Conservation (phyloP, 92 coral and sea anemone genomes). For the Actinernus sp. region DNA sequence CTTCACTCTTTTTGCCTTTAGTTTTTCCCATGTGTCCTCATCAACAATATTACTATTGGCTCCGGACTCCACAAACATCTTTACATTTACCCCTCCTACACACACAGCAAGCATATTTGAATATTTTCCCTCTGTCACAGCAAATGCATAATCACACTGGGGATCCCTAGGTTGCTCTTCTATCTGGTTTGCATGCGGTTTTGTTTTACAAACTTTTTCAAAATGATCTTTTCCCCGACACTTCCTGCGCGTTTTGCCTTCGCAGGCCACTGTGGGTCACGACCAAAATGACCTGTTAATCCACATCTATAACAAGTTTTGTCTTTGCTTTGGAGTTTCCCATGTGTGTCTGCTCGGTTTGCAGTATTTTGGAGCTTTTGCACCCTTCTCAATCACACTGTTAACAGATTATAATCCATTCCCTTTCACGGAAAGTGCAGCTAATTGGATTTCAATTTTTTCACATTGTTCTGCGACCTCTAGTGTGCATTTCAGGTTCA, state of each 20-base stretch:
- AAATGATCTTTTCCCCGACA: conserved; percentile 44
- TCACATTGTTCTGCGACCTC: conserved; percentile 31
- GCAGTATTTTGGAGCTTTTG: neutral
- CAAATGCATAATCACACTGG: neutral
- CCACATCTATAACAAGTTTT: conserved; percentile 3
- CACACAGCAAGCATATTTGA: neutral
- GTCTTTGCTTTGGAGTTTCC: no score
- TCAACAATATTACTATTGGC: conserved; percentile 27
- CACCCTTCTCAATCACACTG: conserved; percentile 12
- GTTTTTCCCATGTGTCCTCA: conserved; percentile 15
- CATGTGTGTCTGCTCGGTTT: neutral
- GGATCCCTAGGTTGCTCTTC: conserved; percentile 11
- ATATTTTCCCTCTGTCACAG: neutral
- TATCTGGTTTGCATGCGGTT: neutral
- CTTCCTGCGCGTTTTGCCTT: no score
- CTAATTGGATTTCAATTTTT: conserved; percentile 18
- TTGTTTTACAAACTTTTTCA: conserved; percentile 14
- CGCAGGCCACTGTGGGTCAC: no score
- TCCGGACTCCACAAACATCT: conserved; percentile 12
- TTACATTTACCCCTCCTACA: neutral
- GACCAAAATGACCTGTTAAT: no score
- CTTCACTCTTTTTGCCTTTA: conserved; percentile 8
- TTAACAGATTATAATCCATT: neutral
- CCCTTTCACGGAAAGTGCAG: conserved; percentile 9
- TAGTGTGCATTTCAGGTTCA: conserved; percentile 14